A percentile compares a stretch with the other conserved stretches of the same genome.
Conservation (phyloP, 2,797 vertebrate species). For the Pelodytes ibericus region DNA sequence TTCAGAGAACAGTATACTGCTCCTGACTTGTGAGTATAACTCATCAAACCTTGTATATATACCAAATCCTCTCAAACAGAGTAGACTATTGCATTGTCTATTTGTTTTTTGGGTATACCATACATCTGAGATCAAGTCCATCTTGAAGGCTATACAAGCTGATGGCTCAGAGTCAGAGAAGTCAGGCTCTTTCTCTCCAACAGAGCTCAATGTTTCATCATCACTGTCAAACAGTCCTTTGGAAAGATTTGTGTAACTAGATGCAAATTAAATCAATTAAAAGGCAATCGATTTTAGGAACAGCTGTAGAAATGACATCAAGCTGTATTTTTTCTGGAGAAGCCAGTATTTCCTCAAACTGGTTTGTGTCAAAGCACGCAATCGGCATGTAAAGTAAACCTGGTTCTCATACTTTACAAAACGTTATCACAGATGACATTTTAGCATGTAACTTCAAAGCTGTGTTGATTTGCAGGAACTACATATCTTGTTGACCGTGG, state of each 20-base stretch:
- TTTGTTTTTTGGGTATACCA: too few relatives aligned
- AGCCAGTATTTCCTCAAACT: constrained; percentile 7
- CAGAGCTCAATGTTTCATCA: neutral
- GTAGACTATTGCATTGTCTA: too few relatives aligned
- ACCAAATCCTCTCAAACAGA: too few relatives aligned
- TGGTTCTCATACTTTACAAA: neutral
- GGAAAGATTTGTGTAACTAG: neutral
- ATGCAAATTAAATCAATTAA: neutral
- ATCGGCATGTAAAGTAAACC: constrained; percentile 1
- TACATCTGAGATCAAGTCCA: too few relatives aligned
- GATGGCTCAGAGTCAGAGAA: constrained; percentile 19
- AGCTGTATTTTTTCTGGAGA: constrained; percentile 3
- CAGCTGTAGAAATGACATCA: neutral
- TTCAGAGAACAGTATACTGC: too few relatives aligned
- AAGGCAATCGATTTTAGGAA: constrained; percentile 5
- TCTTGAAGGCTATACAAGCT: too few relatives aligned
- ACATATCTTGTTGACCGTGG: neutral
- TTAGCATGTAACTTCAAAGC: neutral
- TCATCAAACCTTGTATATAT: too few relatives aligned
- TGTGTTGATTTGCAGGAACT: neutral
- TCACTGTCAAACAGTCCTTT: constrained; percentile 23
- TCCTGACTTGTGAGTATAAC: too few relatives aligned
- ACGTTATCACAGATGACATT: neutral
- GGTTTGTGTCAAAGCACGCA: neutral
- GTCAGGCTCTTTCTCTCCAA: neutral